Evolutionary conservation across 2,888 invertebrate species (phyloP), one percentile per base, ranked within the genome.

Genomic region (Linnaemya vulpina): DNA sequence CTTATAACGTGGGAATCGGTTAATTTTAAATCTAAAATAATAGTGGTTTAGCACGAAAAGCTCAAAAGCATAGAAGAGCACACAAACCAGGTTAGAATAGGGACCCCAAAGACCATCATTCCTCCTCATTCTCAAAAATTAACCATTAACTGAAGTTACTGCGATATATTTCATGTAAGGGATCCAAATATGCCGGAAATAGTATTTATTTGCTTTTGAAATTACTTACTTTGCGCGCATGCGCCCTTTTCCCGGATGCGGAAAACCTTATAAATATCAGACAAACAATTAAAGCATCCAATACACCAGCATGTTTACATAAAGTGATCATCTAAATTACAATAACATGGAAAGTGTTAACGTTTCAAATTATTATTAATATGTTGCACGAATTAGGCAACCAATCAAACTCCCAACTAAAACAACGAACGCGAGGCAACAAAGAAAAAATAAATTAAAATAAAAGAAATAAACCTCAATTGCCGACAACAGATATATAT

Each of bases 311-410:
- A 30, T 8, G 4, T 30, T n/a, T 35, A 63, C 25, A 74, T 25
- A 63, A 10, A 84, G 71, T 70, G 71, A 85, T 78, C 75, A 73
- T 79, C 71, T 85, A 65, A 75, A 85, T 85, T 82, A 71, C 40
- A 17, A 49, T 11, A 67, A 73, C 80, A 73, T 71, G 55, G 46
- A 63, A 80, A 76, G 80, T 84, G 84, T 84, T 84, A 67, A 80
- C 67, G 51, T 73, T 73, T 84, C 10, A 76, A 80, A 80, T 71
- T 67, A 73, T 55, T 49, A 73, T 81, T 68, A 75, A 68, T 81
- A 77, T 77, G 73, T 74, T 68, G 70, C 84, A 82, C 43, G 73
- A 82, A 68, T 77, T 68, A 68, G 68, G 74, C 77, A 78, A 78
- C 30, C 63, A 65, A 62, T 75, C 81, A 62, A 55, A 74, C 55